Evolutionary conservation across 2,888 invertebrate genomes (phyloP), one percentile per base, ranked within the genome.

Genomic region (Palloptera scutellata): DNA sequence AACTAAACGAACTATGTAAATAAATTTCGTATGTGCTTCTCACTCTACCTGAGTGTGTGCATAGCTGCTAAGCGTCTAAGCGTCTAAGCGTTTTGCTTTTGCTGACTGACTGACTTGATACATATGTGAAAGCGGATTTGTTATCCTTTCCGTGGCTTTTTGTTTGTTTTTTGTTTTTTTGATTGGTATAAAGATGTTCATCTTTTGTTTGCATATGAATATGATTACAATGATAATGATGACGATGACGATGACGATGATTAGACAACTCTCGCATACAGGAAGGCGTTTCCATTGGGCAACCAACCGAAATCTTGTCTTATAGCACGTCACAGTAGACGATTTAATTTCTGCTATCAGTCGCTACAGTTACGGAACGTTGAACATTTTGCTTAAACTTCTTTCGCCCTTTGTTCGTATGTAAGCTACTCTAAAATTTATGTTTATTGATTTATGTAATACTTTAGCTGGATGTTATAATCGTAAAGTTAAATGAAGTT

Each of bases 261-360:
- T 53, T 53, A 19, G 11, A 17, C n/a, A 48, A 13, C 13, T 48
- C n/a, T 15, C 48, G 48, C 48, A 48, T 11, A 13, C 48, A n/a
- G 48, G 13, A n/a, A 13, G 10, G 10, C 48, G 6, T 30, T 30
- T 30, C 15, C 53, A 53, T 53, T 10, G 13, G 53, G 11, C 17
- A 19, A 19, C 17, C 10, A 5, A 13, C 13, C 48, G 5, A 48
- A 1, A 15, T 48, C 15, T 13, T 48, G n/a, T 48, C 15, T 48
- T 13, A 48, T n/a, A 48, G 5, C 5, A 13, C 53, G 19, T n/a
- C 15, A 48, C 48, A 48, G 48, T 12, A 48, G 15, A n/a, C 17
- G 53, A n/a, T 53, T 53, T 53, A 53, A 53, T 53, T 53, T 17
- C 53, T 19, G 19, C 53, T 17, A 17, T 53, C 53, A 53, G 19